Percentiles rank a stretch among this genome's conserved stretches.
phyloP scores from a whole-genome alignment of 2,888 invertebrate genomes.

The Zelleria hepariella region DNA sequence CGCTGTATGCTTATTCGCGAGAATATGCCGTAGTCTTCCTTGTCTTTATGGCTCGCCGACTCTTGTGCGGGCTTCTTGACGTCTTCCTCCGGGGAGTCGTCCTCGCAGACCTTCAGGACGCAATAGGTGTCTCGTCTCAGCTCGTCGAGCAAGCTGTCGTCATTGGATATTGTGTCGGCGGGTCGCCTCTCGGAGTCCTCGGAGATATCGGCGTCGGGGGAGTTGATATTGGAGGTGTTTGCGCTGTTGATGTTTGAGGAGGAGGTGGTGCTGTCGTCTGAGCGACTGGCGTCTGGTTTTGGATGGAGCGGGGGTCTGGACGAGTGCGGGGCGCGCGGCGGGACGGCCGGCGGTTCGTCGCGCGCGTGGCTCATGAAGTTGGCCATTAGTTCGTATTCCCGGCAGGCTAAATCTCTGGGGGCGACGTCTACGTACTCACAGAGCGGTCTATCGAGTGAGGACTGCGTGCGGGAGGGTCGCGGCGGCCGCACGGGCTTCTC shows the following conservation, averaged over 20 bases:
- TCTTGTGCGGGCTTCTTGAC: slow-evolving; percentile 9
- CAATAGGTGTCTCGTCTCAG: slow-evolving; percentile 53
- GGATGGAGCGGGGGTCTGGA: slow-evolving; percentile 13
- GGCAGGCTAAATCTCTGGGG: slow-evolving; percentile 9
- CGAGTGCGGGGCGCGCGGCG: slow-evolving; percentile 31
- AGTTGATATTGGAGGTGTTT: slow-evolving; percentile 18
- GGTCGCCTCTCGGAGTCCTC: background rate
- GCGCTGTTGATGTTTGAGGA: slow-evolving; percentile 8
- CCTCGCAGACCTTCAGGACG: slow-evolving; percentile 56
- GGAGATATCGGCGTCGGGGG: background rate
- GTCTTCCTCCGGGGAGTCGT: slow-evolving; percentile 26
- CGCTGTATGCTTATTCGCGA: slow-evolving; percentile 54
- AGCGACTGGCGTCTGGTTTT: background rate
- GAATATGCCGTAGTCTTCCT: slow-evolving; percentile 42
- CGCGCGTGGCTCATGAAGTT: slow-evolving; percentile 12
- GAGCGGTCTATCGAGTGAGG: slow-evolving; percentile 32
- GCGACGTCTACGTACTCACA: slow-evolving; percentile 32
- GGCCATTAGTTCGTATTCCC: background rate
- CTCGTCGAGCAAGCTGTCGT: slow-evolving; percentile 60
- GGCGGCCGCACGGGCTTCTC: slow-evolving; percentile 26
- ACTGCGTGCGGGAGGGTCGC: slow-evolving; percentile 49
- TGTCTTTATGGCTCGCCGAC: slow-evolving; percentile 18
- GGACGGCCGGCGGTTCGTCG: slow-evolving; percentile 45
- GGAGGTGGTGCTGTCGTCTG: background rate
- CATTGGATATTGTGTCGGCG: slow-evolving; percentile 36